These are phyloP conservation scores for Stegodyphus mimosarum DNA, from an alignment of 1,140 invertebrate species.

Conservation along the genomic window DNA sequence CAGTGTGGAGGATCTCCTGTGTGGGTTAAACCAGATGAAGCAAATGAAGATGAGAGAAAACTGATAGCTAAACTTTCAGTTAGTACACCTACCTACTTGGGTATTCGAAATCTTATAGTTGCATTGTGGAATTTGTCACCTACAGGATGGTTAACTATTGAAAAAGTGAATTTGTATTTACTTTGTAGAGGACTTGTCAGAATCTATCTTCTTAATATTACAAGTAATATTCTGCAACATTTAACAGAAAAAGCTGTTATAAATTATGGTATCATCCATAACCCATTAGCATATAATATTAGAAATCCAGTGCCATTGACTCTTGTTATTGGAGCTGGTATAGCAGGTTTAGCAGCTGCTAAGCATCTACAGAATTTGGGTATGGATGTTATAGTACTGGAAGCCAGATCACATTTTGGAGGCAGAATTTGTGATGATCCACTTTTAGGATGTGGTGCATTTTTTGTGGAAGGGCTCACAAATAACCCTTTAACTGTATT, in stretches of 20 bases:
- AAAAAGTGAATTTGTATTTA: slow-evolving; percentile 66
- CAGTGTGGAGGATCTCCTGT: slow-evolving; percentile 66
- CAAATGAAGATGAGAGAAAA: slow-evolving; percentile 68
- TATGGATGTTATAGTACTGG: slow-evolving; percentile 69
- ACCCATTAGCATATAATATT: slow-evolving; percentile 59
- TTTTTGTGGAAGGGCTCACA: slow-evolving; percentile 68
- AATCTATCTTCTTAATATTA: slow-evolving; percentile 66
- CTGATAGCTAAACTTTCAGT: slow-evolving; percentile 67
- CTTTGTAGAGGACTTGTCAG: slow-evolving; percentile 70
- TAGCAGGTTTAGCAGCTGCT: slow-evolving; percentile 70
- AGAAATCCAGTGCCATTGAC: slow-evolving; percentile 75
- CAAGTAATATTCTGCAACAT: slow-evolving; percentile 67
- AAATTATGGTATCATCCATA: slow-evolving; percentile 69
- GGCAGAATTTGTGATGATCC: slow-evolving; percentile 69
- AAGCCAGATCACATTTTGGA: slow-evolving; percentile 68
- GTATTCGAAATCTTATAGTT: slow-evolving; percentile 69
- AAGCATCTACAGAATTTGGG: slow-evolving; percentile 69
- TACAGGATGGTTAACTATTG: slow-evolving; percentile 69
- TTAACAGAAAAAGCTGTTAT: slow-evolving; percentile 68
- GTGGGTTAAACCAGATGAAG: slow-evolving; percentile 68
- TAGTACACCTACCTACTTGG: slow-evolving; percentile 67
- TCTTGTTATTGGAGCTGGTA: slow-evolving; percentile 70
- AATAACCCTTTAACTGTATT: slow-evolving; percentile 71
- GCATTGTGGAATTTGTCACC: slow-evolving; percentile 70
- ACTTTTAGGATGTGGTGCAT: slow-evolving; percentile 67